These are phyloP conservation scores for Tringa solitaria DNA, from an alignment of 2,113 vertebrate genomes.

Conservation along the genomic window DNA sequence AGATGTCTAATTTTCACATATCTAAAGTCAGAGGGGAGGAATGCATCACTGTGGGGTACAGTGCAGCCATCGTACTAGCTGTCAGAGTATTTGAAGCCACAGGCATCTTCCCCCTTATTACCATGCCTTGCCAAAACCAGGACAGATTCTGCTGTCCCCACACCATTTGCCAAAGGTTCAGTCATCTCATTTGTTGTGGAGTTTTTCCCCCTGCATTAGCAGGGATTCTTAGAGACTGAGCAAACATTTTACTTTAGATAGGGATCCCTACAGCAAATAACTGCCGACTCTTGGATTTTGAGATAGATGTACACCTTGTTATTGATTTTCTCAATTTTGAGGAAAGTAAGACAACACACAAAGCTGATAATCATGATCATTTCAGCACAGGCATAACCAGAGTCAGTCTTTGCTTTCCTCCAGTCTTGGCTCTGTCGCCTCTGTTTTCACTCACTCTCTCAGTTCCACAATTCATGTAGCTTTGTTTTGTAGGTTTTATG, in stretches of 20 bases:
- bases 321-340: background rate
- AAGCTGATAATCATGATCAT: background rate
- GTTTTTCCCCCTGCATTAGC: background rate
- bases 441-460: background rate
- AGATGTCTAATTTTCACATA: background rate
- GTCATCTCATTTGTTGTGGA: background rate
- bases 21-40: background rate
- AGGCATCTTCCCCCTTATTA: background rate
- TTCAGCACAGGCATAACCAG: background rate
- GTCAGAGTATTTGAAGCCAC: background rate
- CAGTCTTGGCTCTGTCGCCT: background rate
- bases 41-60: background rate
- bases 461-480: background rate
- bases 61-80: background rate
- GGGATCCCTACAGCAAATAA: background rate
- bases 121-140: background rate
- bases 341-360: background rate
- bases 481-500: background rate
- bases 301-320: background rate
- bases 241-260: background rate
- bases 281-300: background rate
- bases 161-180: background rate
- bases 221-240: background rate
- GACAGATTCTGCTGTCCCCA: background rate
- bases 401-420: background rate